A percentile compares a stretch with the other conserved stretches of the same genome.
Conservation (phyloP, 1,140 invertebrate genomes). For the Sycophila sp. region DNA sequence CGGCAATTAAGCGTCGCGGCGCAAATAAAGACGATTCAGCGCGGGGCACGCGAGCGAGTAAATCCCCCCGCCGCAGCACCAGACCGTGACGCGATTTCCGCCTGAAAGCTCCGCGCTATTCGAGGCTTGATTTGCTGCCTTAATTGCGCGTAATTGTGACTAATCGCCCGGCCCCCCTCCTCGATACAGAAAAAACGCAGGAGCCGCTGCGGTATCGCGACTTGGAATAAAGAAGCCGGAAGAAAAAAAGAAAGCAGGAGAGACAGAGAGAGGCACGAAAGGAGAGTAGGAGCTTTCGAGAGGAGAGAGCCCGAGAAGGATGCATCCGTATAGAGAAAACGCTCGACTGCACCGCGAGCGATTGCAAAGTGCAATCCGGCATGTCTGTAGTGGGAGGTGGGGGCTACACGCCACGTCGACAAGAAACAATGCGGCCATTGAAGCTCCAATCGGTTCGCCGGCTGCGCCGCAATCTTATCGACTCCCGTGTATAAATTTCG, state of each 20-base stretch:
- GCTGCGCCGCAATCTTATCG: constrained; percentile 42
- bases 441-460: background rate
- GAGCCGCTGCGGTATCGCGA: too few relatives aligned
- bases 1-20: constrained; percentile 33
- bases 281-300: constrained; percentile 1
- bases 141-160: constrained; percentile 31
- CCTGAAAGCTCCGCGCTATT: constrained; percentile 11
- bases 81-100: background rate
- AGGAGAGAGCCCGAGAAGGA: constrained; percentile 11
- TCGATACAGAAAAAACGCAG: too few relatives aligned
- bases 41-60: too few relatives aligned
- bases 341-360: constrained; percentile 32
- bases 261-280: background rate
- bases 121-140: constrained; percentile 9
- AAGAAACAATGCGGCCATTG: constrained; percentile 54
- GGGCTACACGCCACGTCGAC: constrained; percentile 47
- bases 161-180: background rate
- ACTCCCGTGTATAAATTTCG: background rate
- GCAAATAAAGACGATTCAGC: constrained; percentile 8
- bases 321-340: constrained; percentile 6
- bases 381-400: constrained; percentile 23
- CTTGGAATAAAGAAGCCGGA: too few relatives aligned
- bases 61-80: too few relatives aligned
- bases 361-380: constrained; percentile 48
- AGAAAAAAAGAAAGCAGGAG: background rate